Evolutionary conservation across 2,797 vertebrate genomes (phyloP), one percentile per base, ranked within the genome.

Genomic region (Champsocephalus esox): DNA sequence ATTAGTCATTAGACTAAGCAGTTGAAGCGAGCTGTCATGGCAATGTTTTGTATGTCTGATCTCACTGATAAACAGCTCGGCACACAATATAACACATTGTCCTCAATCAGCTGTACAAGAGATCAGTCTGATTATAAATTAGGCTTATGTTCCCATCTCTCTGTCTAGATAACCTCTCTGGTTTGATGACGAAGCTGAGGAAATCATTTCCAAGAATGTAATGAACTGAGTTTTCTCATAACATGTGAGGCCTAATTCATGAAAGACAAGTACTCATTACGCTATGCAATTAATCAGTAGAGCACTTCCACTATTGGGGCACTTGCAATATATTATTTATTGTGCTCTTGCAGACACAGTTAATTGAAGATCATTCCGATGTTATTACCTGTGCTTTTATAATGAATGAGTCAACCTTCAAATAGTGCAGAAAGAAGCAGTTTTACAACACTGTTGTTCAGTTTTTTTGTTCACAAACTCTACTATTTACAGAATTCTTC

Each of bases 401-500:
- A 21, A 73, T 75, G 49, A 72, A 70, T 75, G 61, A 43, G 63
- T 28, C 58, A 74, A 14, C 6, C 7, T 21, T 28, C 2, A 12
- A 12, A 21, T n/a, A 17, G 59, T 38, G 34, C 34, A 38, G 34
- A 28, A 28, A 38, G 34, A 7, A 38, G 34, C 34, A 38, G 34
- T 38, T 79, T 66, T 51, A 14, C 59, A 76, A 61, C 19, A 0
- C 49, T 60, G 66, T 67, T 70, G 73, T 64, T 45, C 4, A 75
- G 44, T 55, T 57, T 12, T 24, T 78, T 78, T 38, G 34, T 38
- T 78, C 3, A 17, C 65, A 75, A 51, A 46, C 62, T 60, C 49
- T 62, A 66, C 73, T 83, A 70, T 91, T 85, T 83, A 73, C 84
- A 80, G 77, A 65, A 45, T 73, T 70, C 12, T 86, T 81, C 81